Conservation (phyloP, 2,113 vertebrate genomes). For the Entomyzon cyanotis region DNA sequence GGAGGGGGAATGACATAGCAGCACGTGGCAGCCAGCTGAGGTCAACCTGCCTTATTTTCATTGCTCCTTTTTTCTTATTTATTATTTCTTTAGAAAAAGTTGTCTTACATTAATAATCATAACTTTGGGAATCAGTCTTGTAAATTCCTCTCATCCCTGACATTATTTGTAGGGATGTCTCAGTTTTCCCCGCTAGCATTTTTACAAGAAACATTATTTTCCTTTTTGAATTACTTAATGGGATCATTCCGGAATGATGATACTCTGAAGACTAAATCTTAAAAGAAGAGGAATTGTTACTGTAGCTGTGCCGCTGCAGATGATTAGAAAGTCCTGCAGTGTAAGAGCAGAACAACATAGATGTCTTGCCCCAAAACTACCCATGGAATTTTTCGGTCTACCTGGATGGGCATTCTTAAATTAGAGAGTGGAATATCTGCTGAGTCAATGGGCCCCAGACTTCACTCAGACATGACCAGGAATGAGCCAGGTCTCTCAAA, state of each 20-base stretch:
- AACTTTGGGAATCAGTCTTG: background rate
- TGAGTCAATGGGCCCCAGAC: background rate
- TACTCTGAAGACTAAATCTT: background rate
- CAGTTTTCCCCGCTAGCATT: background rate
- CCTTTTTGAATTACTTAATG: background rate
- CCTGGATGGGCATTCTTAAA: background rate
- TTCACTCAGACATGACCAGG: background rate
- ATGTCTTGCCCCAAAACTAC: background rate
- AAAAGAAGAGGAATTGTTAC: background rate
- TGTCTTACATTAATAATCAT: background rate
- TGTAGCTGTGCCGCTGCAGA: background rate
- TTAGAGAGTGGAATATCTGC: background rate
- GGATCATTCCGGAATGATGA: background rate
- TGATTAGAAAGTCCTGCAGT: background rate
- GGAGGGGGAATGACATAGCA: background rate
- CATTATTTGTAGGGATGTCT: background rate
- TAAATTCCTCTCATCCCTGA: background rate
- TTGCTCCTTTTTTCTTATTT: background rate
- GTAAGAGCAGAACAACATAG: background rate
- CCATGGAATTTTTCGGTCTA: background rate
- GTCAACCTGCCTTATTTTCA: background rate
- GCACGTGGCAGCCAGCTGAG: background rate
- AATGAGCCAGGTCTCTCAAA: background rate
- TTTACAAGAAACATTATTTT: background rate
- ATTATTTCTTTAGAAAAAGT: background rate